Evolutionary conservation across 2,113 vertebrate species (phyloP).

Genomic region (Tragelaphus strepsiceros): DNA sequence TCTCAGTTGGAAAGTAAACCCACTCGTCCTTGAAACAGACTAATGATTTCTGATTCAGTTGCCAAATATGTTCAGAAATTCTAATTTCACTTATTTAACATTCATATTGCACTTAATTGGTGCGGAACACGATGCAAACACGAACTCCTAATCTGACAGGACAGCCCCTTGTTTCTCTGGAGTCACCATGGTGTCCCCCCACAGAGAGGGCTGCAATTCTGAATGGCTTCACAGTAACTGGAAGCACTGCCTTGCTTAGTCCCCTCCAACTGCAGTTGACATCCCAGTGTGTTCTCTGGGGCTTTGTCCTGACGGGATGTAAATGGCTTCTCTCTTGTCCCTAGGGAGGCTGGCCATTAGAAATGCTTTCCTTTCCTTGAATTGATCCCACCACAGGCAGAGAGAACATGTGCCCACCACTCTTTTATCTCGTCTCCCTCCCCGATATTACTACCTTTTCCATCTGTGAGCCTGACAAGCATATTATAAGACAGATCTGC

Average conservation of each 20-base stretch:
- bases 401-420: neutral
- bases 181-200: neutral
- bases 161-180: neutral
- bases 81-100: conserved; percentile 33
- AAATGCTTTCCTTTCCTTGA: conserved; percentile 37
- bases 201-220: neutral
- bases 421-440: neutral
- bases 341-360: conserved; percentile 35
- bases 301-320: conserved; percentile 15
- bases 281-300: neutral
- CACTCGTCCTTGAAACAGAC: neutral
- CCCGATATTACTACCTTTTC: neutral
- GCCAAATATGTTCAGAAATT: conserved; percentile 38
- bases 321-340: conserved; percentile 2
- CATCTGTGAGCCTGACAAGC: neutral
- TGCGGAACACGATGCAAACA: neutral
- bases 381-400: conserved; percentile 33
- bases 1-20: neutral
- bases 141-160: neutral
- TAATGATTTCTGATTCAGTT: neutral
- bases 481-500: conserved; percentile 1
- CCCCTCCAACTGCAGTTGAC: neutral
- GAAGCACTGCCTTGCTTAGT: neutral
- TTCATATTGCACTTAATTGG: neutral
- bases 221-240: neutral